Conservation (phyloP, 1,140 invertebrate species). For the Nylanderia fulva region DNA sequence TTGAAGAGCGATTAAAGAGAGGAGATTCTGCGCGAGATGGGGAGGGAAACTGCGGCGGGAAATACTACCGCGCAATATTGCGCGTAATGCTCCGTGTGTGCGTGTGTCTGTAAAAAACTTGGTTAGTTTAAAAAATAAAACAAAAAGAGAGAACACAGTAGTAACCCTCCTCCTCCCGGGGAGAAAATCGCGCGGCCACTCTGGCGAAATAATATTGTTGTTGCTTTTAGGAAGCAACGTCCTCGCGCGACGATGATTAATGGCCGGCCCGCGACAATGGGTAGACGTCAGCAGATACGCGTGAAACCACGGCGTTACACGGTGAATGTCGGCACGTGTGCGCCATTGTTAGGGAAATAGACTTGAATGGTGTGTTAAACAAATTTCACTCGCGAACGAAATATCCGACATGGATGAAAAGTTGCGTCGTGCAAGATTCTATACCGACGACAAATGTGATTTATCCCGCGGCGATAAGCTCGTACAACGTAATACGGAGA, state of each 20-base stretch:
- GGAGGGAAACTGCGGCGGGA: constrained; percentile 1
- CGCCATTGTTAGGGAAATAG: constrained; percentile 66
- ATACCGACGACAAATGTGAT: constrained; percentile 32
- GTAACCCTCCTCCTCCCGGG: no score
- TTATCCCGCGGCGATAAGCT: constrained; percentile 52
- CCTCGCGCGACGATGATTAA: constrained; percentile 66
- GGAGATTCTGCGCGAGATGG: not conserved
- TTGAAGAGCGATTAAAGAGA: constrained; percentile 54
- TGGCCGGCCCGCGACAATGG: constrained; percentile 65
- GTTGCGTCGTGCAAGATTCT: constrained; percentile 57
- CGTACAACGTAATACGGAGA: constrained; percentile 31
- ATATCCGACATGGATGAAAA: constrained; percentile 48
- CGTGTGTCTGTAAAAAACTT: constrained; percentile 45
- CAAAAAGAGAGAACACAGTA: no score
- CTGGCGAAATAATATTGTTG: constrained; percentile 71
- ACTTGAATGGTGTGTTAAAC: constrained; percentile 57
- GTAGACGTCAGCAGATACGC: constrained; percentile 64
- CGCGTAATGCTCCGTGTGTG: constrained; percentile 29
- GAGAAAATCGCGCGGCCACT: constrained; percentile 44
- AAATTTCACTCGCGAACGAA: constrained; percentile 57
- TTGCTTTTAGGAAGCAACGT: constrained; percentile 69
- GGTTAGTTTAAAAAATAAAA: constrained; percentile 36
- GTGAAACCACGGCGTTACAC: constrained; percentile 58
- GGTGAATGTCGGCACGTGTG: constrained; percentile 45
- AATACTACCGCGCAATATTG: constrained; percentile 63